phyloP scores from a whole-genome alignment of 2,888 invertebrate species.

The Orthosia gracilis region DNA sequence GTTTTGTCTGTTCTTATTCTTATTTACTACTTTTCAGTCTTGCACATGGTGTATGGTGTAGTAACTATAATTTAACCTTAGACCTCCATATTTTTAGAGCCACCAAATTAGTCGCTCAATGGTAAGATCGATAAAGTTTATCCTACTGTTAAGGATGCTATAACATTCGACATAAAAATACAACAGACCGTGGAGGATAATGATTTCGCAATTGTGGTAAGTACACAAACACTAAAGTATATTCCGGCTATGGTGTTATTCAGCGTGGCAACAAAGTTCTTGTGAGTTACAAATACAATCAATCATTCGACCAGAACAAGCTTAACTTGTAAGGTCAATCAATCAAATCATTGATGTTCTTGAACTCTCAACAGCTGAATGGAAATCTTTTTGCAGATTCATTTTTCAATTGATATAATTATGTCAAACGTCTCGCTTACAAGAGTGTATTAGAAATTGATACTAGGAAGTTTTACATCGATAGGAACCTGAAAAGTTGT shows the following conservation, averaged over 20 bases:
- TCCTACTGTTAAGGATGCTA: background rate
- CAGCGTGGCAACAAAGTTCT: conserved; percentile 23
- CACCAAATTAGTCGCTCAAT: background rate
- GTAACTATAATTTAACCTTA: background rate
- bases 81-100: background rate
- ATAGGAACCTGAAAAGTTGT: background rate
- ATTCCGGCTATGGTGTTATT: conserved; percentile 1
- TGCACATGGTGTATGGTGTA: too few species aligned
- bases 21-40: too few species aligned
- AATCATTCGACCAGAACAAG: conserved; percentile 42
- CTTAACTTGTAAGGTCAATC: conserved; percentile 54
- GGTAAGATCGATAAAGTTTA: too few species aligned
- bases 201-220: background rate
- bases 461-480: background rate
- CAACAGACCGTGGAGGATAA: background rate
- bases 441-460: background rate
- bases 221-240: background rate
- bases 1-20: too few species aligned
- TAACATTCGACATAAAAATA: background rate
- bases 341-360: conserved; percentile 47
- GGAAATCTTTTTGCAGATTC: conserved; percentile 45
- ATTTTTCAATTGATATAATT: conserved; percentile 36
- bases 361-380: conserved; percentile 40
- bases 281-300: conserved; percentile 46
- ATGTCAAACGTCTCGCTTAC: conserved; percentile 13